Evolutionary conservation across 53 echinoderm and acorn worm genomes (phyloP), one percentile per base, ranked within the genome.

Genomic region (Echinarachnius parma): DNA sequence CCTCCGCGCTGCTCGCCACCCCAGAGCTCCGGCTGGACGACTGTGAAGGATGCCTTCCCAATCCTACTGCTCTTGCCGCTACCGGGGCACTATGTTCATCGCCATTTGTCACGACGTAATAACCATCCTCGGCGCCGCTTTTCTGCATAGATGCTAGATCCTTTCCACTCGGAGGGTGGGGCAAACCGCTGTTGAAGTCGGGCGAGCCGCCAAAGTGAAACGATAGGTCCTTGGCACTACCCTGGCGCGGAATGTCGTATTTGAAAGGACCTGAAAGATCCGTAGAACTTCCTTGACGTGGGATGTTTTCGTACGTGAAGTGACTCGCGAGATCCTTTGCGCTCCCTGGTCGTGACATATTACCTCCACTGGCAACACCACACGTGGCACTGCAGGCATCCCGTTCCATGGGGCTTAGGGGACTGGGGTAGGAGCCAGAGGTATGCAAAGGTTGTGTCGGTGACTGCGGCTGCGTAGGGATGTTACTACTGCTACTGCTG

Each of bases 11-110:
- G n/a, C n/a, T n/a, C 13, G 74, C 57, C 26, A 36, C 74, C 42
- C 74, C 74, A 28, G 74, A 72, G 57, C 74, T 72, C 5, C 74
- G 27, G 74, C 74, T 72, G 74, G 74, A 72, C 9, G 74, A 72
- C 42, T 72, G 74, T 3, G 74, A 72, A 0, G 55, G 42, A 16
- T 54, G 74, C 57, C 74, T 72, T n/a, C n/a, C n/a, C n/a, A n/a
- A n/a, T n/a, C n/a, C n/a, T n/a, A n/a, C n/a, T n/a, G n/a, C n/a
- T n/a, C n/a, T n/a, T n/a, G n/a, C n/a, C n/a, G n/a, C n/a, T n/a
- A n/a, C n/a, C n/a, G n/a, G n/a, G n/a, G n/a, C n/a, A n/a, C n/a
- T n/a, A n/a, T n/a, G n/a, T n/a, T n/a, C n/a, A n/a, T n/a, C n/a
- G n/a, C n/a, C n/a, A n/a, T n/a, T n/a, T 4, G 42, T 35, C 24